Percentiles rank a stretch among this genome's conserved stretches.
phyloP scores from a whole-genome alignment of 2,888 invertebrate species.

The Rhodophaea formosa region DNA sequence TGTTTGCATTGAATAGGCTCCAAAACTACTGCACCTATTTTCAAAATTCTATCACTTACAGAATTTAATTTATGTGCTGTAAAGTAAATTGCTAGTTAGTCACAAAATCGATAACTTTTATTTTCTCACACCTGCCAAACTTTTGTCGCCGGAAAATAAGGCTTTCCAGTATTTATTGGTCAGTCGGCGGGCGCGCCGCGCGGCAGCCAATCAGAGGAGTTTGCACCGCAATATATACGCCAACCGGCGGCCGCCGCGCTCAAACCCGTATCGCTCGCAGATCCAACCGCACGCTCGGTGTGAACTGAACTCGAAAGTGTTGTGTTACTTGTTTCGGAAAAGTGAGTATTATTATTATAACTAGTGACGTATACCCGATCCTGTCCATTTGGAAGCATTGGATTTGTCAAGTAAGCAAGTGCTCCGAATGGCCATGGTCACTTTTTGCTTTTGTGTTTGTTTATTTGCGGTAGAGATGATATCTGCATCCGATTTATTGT shows the following conservation, averaged over 20 bases:
- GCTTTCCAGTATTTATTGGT: slow-evolving; percentile 63
- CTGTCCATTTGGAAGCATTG: slow-evolving; percentile 38
- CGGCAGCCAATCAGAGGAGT: slow-evolving; percentile 51
- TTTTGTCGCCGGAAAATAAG: slow-evolving; percentile 39
- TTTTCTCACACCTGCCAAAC: neutral
- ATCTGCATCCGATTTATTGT: neutral
- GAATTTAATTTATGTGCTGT: too few relatives aligned
- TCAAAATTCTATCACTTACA: too few relatives aligned
- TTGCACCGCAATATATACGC: slow-evolving; percentile 60
- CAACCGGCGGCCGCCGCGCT: slow-evolving; percentile 45
- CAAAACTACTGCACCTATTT: too few relatives aligned
- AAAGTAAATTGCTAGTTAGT: too few relatives aligned
- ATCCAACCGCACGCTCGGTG: slow-evolving; percentile 53
- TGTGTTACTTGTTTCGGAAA: slow-evolving; percentile 43
- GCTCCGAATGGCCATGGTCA: neutral
- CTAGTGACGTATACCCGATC: slow-evolving; percentile 23
- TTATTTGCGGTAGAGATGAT: neutral
- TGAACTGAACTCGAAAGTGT: slow-evolving; percentile 48
- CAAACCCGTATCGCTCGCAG: slow-evolving; percentile 58
- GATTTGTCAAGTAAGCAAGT: slow-evolving; percentile 9
- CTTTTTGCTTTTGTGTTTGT: neutral
- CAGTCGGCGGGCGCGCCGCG: slow-evolving; percentile 59
- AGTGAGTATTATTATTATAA: slow-evolving; percentile 50
- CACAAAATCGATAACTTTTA: too few relatives aligned
- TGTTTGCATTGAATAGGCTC: too few relatives aligned